These are phyloP conservation scores for Thalassarche chlororhynchos DNA, from an alignment of 2,113 vertebrate genomes.

Conservation along the genomic window DNA sequence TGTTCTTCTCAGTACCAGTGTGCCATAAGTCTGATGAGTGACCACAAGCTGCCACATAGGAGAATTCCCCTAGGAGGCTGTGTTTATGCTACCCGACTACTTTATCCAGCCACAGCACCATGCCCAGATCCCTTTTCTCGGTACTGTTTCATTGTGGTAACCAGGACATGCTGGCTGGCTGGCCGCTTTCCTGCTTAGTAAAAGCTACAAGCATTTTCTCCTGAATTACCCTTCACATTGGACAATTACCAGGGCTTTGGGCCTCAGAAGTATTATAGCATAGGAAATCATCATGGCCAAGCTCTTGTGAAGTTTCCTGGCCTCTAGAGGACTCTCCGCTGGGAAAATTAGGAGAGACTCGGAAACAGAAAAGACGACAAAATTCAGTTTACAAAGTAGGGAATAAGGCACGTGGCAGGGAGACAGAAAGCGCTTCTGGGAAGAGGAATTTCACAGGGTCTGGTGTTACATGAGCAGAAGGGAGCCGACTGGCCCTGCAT, in stretches of 20 bases:
- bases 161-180: neutral
- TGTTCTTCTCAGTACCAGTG: neutral
- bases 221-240: neutral
- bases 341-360: neutral
- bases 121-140: neutral
- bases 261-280: neutral
- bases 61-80: neutral
- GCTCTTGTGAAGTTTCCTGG: slow-evolving; percentile 15
- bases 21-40: neutral
- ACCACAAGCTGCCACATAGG: neutral
- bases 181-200: neutral
- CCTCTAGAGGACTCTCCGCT: neutral
- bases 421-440: neutral
- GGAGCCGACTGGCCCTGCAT: neutral
- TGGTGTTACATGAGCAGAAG: neutral
- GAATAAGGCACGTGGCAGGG: neutral
- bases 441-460: neutral
- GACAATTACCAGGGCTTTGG: neutral
- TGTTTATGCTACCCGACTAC: neutral
- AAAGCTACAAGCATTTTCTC: neutral
- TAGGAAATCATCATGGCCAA: neutral
- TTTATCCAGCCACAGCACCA: neutral
- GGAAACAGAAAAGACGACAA: neutral
- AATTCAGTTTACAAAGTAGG: neutral
- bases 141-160: neutral